These are phyloP conservation scores for Therioaphis trifolii DNA, from an alignment of 2,888 invertebrate genomes.

Conservation along the genomic window DNA sequence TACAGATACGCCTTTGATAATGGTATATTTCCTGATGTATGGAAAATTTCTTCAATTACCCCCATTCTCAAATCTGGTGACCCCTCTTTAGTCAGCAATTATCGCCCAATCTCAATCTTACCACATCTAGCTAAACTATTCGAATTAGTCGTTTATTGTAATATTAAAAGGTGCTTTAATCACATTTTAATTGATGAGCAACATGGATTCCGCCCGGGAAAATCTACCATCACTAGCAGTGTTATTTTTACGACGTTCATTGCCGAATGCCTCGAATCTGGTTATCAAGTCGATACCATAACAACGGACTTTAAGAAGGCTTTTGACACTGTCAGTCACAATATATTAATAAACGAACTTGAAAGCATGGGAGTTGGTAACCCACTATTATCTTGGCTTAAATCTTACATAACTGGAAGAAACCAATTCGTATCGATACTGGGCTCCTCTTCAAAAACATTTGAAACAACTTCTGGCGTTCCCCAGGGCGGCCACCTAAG, in stretches of 20 bases:
- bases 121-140: not conserved
- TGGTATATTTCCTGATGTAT: not conserved
- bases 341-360: not conserved
- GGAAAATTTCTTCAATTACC: not conserved
- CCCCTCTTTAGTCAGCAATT: not conserved
- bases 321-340: not conserved
- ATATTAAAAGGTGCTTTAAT: conserved; percentile 9
- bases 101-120: not conserved
- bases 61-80: not conserved
- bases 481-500: not conserved
- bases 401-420: not conserved
- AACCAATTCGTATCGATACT: no score
- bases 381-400: not conserved
- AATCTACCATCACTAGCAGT: not conserved
- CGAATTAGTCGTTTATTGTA: not conserved
- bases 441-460: not conserved
- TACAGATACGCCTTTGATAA: no score
- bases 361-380: not conserved
- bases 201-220: not conserved
- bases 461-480: not conserved
- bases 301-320: not conserved
- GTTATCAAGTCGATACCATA: not conserved
- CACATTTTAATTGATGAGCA: not conserved
- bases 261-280: not conserved
- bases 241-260: not conserved